These are phyloP conservation scores for Pterocles burchelli DNA, from an alignment of 2,113 vertebrate genomes.

Conservation along the genomic window DNA sequence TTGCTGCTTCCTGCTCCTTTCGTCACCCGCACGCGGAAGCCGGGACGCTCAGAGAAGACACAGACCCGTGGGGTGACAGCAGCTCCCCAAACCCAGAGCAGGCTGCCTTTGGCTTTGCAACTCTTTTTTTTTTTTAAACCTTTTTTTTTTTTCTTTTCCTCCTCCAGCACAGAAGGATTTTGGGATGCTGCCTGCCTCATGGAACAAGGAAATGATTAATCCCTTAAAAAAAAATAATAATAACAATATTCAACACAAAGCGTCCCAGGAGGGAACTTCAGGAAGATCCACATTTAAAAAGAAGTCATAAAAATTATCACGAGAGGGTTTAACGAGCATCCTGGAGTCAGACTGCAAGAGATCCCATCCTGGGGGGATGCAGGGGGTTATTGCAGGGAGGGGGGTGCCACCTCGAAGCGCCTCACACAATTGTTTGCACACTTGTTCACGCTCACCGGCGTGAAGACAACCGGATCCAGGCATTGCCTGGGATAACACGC, in stretches of 20 bases:
- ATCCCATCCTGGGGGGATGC: accelerated
- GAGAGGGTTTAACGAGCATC: neutral
- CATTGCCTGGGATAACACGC: neutral
- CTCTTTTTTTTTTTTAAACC: neutral
- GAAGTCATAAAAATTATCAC: neutral
- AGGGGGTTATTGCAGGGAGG: accelerated
- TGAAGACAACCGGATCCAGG: neutral
- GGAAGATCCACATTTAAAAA: neutral
- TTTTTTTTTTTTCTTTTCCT: neutral
- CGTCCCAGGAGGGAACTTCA: neutral
- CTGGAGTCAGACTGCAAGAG: accelerated
- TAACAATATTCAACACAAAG: neutral
- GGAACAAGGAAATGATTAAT: neutral
- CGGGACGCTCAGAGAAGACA: accelerated
- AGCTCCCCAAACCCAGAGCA: accelerated
- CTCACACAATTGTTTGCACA: neutral
- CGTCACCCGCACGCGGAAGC: neutral
- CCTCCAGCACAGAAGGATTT: neutral
- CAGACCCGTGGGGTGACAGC: neutral
- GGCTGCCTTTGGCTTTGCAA: neutral
- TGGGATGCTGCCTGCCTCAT: neutral
- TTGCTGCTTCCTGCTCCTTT: slow-evolving; percentile 17
- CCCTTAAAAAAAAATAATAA: neutral
- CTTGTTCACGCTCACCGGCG: neutral
- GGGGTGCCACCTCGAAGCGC: neutral